Conservation (phyloP, 2,113 vertebrate species). For the Nothoprocta pentlandii region DNA sequence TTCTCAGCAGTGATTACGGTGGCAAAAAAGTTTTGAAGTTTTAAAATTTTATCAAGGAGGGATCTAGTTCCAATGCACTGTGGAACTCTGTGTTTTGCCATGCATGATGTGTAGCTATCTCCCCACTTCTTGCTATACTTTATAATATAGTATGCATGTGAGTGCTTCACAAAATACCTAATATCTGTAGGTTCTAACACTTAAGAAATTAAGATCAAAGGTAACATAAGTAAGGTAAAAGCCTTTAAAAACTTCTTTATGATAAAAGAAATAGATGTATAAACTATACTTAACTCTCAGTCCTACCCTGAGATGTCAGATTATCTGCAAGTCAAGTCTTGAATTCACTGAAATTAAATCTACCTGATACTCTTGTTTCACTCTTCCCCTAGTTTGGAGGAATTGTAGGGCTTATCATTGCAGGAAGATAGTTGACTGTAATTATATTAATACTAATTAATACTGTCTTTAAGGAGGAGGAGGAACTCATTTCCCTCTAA, state of each 20-base stretch:
- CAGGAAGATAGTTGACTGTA: background rate
- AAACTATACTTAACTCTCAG: background rate
- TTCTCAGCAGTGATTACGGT: background rate
- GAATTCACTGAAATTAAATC: background rate
- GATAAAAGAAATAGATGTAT: background rate
- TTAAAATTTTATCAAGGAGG: fast-evolving
- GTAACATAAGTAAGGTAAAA: background rate
- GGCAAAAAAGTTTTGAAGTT: background rate
- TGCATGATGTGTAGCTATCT: fast-evolving
- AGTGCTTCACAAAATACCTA: background rate
- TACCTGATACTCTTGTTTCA: background rate
- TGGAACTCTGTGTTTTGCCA: background rate
- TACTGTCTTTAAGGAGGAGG: background rate
- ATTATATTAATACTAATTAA: background rate
- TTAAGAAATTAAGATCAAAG: background rate
- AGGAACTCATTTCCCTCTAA: background rate
- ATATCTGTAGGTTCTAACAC: background rate
- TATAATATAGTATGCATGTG: background rate
- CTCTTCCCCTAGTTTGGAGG: background rate
- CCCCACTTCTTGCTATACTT: background rate
- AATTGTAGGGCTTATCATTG: background rate
- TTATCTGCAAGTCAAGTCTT: background rate
- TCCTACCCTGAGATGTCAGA: background rate
- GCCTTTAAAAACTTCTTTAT: background rate
- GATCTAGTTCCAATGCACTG: background rate